A percentile compares a stretch with the other conserved stretches of the same genome.
These are phyloP conservation scores for Chiloscyllium punctatum DNA, from an alignment of 2,797 vertebrate genomes.

Conservation along the genomic window DNA sequence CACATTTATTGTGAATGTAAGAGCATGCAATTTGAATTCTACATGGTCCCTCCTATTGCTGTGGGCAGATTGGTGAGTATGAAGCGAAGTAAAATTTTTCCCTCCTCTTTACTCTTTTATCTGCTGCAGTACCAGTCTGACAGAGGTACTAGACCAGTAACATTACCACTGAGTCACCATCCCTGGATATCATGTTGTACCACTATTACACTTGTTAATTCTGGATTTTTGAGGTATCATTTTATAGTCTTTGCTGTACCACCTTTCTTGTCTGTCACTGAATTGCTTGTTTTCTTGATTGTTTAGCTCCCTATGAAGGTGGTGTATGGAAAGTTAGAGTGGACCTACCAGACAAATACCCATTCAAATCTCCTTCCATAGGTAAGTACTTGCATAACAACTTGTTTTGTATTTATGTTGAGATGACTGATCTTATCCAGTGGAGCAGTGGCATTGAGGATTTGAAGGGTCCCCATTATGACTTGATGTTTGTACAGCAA, in stretches of 20 bases:
- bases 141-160: too few relatives aligned
- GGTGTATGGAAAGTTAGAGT: slow-evolving; percentile 97
- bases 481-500: neutral
- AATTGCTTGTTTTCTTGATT: slow-evolving; percentile 41
- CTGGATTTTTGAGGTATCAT: neutral
- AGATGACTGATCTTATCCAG: slow-evolving; percentile 43
- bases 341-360: slow-evolving; percentile 96
- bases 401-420: slow-evolving; percentile 51
- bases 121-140: too few relatives aligned
- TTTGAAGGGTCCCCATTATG: neutral
- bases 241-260: neutral
- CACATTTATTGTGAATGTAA: too few relatives aligned
- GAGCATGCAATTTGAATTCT: too few relatives aligned
- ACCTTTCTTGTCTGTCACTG: neutral
- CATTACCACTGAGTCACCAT: too few relatives aligned
- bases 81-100: too few relatives aligned
- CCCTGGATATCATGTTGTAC: too few relatives aligned
- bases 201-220: too few relatives aligned
- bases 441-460: neutral
- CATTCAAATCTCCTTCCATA: slow-evolving; percentile 98
- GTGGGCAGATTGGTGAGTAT: too few relatives aligned
- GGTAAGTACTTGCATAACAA: slow-evolving; percentile 60
- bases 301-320: slow-evolving; percentile 83
- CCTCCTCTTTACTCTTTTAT: too few relatives aligned
- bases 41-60: too few relatives aligned